Evolutionary conservation across 2,888 invertebrate genomes (phyloP), one percentile per base, ranked within the genome.

Genomic region (Steinernema carpocapsae): DNA sequence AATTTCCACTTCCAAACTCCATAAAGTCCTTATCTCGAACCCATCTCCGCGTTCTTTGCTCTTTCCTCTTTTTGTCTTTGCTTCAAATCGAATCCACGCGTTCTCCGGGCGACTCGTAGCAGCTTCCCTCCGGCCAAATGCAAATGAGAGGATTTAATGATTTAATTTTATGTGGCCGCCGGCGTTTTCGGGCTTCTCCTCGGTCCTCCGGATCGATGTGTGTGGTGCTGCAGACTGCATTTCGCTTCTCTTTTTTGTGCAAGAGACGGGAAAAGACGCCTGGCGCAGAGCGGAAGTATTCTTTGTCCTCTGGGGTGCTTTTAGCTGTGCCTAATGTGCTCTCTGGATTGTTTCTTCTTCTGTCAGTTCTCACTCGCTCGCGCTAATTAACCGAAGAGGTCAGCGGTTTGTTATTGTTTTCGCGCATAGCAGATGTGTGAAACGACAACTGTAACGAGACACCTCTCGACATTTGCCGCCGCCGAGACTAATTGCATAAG

Each of bases 121-220:
- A 17, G 48, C n/a, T 48, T 14, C n/a, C 64, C 32, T 12, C 26
- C 64, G 32, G 64, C 12, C 64, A 64, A 52, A 64, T 64, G 64
- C 64, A 64, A 64, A 64, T 64, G 64, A 64, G 64, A 64, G 64
- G 64, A 64, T 64, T 64, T 64, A 64, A 64, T 64, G 64, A 64
- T 64, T 64, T 64, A 64, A 64, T 64, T 64, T 64, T 64, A 64
- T 64, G 64, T 64, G 64, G 37, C 64, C 64, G 64, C 29, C 56
- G 26, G 56, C 56, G 56, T 56, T 56, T 48, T 64, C 64, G 32
- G 64, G 48, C 48, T 48, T 48, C 48, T 48, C 37, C 37, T 3
- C n/a, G n/a, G 48, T 19, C 17, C 48, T 48, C 19, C 48, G 48
- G 64, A 64, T 64, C 64, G 64, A 64, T 64, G 64, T 64, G 64